Base-by-base conservation (phyloP, 2,888 invertebrate genomes). In the Ormyrus thymus region DNA sequence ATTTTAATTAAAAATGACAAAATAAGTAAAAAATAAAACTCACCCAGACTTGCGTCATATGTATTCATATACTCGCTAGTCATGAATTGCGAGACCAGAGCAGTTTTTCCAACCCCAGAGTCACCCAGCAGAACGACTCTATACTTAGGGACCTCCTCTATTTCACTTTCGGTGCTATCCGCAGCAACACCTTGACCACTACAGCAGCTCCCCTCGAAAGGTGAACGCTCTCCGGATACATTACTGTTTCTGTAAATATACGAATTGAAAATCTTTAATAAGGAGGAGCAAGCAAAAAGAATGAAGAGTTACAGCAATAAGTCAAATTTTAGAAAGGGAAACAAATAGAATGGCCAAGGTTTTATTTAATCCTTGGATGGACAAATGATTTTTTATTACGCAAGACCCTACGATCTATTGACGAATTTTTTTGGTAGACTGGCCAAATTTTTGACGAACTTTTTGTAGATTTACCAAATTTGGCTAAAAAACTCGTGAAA, bases 1-100 rank as follows among this genome's bases (percentile, higher is more conserved):
- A 29, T 29, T 29, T 29, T 29, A 29, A 29, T 29, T 29, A 29
- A 29, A 29, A 29, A 29, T 29, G 1, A 29, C 29, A 29, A 29
- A 29, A 2, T 3, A 29, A 29, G 29, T 3, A 29, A 29, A 29
- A 29, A 2, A 29, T 29, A 29, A 10, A 58, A 91, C 93, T 94
- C 91, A 96, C 96, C 96, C 87, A 97, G 91, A 86, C 96, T 97
- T 1, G 96, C 96, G 88, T 97, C 97, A 90, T 97, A 97, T 0
- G 97, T 97, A 90, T 97, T 97, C 95, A 97, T 97, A 88, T 97
- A 97, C 87, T 97, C 97, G 82, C 97, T 97, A 50, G 97, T 97
- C 96, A 97, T 97, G 89, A 98, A 97, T 88, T 98, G 97, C 0
- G 95, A 95, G 1, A 97, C 96, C 46, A 98, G 91, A 1, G 97